Evolutionary conservation across 1,140 invertebrate genomes (phyloP), one percentile per base, ranked within the genome.

Genomic region (Odontomachus brunneus): DNA sequence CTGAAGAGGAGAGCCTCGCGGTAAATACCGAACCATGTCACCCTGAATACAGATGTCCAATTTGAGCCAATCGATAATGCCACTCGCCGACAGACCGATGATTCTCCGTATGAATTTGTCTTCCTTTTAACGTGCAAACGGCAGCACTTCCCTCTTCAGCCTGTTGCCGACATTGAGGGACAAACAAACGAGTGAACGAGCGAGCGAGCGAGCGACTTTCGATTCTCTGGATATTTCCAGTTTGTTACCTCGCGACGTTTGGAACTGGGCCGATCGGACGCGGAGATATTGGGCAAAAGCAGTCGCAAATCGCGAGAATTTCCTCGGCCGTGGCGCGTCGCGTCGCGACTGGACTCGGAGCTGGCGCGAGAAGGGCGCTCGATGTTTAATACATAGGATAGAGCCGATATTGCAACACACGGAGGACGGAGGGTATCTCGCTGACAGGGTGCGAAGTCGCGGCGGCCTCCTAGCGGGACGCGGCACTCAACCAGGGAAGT

Each of bases 401-500:
- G 85, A 84, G 82, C 86, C 85, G 86, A 91, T 92, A 92, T 90
- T 90, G 90, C 89, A 75, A 88, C 87, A 82, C 62, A 76, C 73
- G 84, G 80, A 72, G 81, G 62, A 66, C 71, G 78, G 71, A 82
- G 83, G 57, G 89, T 89, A 91, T 93, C 89, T 91, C 83, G 83
- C 88, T 91, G 92, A 90, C 90, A 92, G 88, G 92, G 91, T 93
- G 92, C 87, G 91, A 93, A 93, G 90, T 92, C 90, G 90, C 87
- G 84, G 81, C 88, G 84, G 89, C 89, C 91, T 89, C 87, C 90
- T 89, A 86, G 91, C 84, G 90, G 89, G 91, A 93, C 92, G 87
- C 80, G 91, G 92, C 91, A 93, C 93, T 93, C 93, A 93, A 92
- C 90, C 90, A 91, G 91, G 91, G 90, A 94, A 94, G 93, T 94